Evolutionary conservation across 2,888 invertebrate genomes (phyloP).

Genomic region (Melieria picta): DNA sequence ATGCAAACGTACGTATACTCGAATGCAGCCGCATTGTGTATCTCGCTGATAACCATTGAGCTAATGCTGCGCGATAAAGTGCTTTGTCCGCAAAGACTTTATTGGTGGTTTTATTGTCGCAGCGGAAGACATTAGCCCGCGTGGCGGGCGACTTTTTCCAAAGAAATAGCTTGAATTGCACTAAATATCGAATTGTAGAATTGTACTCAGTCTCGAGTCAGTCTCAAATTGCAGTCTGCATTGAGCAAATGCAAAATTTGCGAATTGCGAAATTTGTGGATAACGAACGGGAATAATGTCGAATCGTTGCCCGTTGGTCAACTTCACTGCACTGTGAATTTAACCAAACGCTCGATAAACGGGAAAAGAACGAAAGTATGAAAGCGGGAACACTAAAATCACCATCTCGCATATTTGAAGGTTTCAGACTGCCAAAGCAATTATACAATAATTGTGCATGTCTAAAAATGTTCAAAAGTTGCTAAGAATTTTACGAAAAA

Average conservation of each 20-base stretch:
- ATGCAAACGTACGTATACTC: conserved; percentile 2
- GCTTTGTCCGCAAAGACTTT: background rate
- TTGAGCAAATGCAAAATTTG: no score
- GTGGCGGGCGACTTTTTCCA: conserved; percentile 58
- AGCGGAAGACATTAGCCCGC: conserved; percentile 2
- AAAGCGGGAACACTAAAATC: conserved; percentile 5
- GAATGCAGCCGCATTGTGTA: background rate
- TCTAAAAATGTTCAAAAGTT: no score
- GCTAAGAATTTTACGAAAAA: no score
- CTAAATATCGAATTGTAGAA: background rate
- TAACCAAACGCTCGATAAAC: conserved; percentile 42
- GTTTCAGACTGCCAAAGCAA: no score
- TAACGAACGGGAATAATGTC: background rate
- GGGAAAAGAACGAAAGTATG: conserved; percentile 8
- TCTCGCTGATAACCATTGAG: background rate
- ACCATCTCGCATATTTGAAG: background rate
- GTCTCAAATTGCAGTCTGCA: no score
- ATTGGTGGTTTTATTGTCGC: conserved; percentile 8
- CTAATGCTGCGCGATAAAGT: background rate
- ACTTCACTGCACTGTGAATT: conserved; percentile 51
- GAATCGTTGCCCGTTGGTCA: conserved; percentile 46
- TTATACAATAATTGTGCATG: no score
- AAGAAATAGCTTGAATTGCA: conserved; percentile 58
- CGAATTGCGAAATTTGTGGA: no score
- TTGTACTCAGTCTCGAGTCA: no score